Base-by-base conservation (phyloP, 2,888 invertebrate genomes). In the Pyrrhia umbra region DNA sequence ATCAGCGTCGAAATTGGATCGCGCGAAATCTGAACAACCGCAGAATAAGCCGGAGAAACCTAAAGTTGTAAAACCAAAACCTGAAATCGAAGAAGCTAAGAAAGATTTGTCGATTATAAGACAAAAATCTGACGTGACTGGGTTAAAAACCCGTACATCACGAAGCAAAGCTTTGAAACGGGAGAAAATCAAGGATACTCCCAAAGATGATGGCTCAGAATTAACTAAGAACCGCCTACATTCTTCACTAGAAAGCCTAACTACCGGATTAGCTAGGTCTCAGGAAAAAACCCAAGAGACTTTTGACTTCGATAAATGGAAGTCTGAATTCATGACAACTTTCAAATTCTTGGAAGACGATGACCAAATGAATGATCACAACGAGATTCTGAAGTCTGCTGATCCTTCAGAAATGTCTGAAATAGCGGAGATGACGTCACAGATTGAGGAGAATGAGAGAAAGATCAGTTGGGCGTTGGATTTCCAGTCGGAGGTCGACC, bases 401-500 rank as follows among this genome's bases (percentile, higher is more conserved):
- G 94, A 95, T 85, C 93, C 94, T 0, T 91, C 93, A 0, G 95
- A 95, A 66, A 93, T 94, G 92, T 94, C 93, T 0, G 95, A 95
- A 63, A 95, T 95, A 64, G 95, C 94, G 0, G 91, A 94, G 73
- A 94, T 94, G 95, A 95, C 94, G 68, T 92, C 95, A 52, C 92
- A 94, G 75, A 93, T 95, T 10, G 95, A 95, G 67, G 95, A 95
- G 71, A 95, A 95, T 58, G 94, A 95, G 67, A 92, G 93, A 68
- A 95, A 95, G 79, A 93, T 95, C n/a, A 95, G 96, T 68, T 95
- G 96, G 82, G 96, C 96, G 6, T 89, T 96, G 30, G 96, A 96
- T 83, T 96, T 96, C 79, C 95, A 96, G 79, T 95, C 96, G 0
- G 97, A 97, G 73, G 97, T 97, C 34, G 97, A 97, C 85, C 96